Conservation (phyloP, 2,888 invertebrate genomes). For the Gortyna flavago region DNA sequence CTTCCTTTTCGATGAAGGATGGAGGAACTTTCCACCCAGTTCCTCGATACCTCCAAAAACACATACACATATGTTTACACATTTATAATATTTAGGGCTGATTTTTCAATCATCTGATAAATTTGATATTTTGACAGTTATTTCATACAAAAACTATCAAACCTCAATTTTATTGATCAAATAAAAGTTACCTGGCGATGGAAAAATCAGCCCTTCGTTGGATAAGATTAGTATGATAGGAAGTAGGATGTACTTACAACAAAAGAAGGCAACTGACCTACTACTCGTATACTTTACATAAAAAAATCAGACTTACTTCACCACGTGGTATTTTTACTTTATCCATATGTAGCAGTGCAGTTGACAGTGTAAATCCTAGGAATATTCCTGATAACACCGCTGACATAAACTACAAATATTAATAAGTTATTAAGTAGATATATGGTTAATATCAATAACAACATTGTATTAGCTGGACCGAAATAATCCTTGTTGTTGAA, state of each 20-base stretch:
- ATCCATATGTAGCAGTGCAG: slow-evolving; percentile 62
- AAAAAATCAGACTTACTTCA: slow-evolving; percentile 65
- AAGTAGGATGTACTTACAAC: neutral
- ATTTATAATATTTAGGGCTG: neutral
- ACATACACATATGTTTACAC: neutral
- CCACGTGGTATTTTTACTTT: slow-evolving; percentile 65
- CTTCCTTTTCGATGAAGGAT: neutral
- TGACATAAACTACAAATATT: slow-evolving; percentile 71
- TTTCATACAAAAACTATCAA: no score
- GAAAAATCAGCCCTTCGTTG: neutral
- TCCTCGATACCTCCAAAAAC: neutral
- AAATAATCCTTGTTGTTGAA: neutral
- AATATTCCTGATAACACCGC: slow-evolving; percentile 77
- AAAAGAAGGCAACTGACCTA: neutral
- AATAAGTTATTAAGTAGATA: neutral
- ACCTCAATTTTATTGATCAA: no score
- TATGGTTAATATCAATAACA: neutral
- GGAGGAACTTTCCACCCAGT: no score
- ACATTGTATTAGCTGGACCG: neutral
- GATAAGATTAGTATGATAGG: neutral
- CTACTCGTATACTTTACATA: neutral
- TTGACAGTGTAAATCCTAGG: slow-evolving; percentile 76
- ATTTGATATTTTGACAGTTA: no score
- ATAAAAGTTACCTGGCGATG: no score
- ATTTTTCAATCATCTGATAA: no score